Percentiles rank a stretch among this genome's conserved stretches.
These are phyloP conservation scores for Alca torda DNA, from an alignment of 2,797 vertebrate genomes.

Conservation along the genomic window DNA sequence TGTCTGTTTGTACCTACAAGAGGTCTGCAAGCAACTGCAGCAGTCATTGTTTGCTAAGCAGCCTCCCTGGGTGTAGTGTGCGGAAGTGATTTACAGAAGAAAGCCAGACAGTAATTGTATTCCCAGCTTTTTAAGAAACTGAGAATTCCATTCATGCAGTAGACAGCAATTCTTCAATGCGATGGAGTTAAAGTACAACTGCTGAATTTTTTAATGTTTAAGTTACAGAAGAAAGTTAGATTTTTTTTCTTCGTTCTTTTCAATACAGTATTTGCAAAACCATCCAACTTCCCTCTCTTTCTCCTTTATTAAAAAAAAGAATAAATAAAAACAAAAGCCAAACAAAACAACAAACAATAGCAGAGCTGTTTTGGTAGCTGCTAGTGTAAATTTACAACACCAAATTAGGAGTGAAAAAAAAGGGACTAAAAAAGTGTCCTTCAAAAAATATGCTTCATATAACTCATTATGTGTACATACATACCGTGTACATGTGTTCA, in stretches of 20 bases:
- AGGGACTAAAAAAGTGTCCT: background rate
- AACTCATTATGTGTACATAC: background rate
- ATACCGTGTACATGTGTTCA: fast-evolving
- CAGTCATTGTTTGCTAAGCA: background rate
- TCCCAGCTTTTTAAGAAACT: background rate
- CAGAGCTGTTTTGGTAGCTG: background rate
- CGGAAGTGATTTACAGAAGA: background rate
- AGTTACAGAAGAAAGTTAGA: background rate
- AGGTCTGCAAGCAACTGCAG: background rate
- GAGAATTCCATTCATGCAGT: background rate
- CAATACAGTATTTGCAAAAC: background rate
- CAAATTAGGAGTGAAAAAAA: background rate
- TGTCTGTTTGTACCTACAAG: background rate
- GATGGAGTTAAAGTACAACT: background rate
- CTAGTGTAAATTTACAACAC: background rate
- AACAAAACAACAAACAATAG: fast-evolving
- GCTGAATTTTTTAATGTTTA: background rate
- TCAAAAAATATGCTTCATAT: background rate
- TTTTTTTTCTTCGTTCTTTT: background rate
- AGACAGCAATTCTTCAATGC: background rate
- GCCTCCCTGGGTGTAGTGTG: background rate
- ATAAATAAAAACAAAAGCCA: background rate
- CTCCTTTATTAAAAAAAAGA: background rate
- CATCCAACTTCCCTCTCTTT: background rate
- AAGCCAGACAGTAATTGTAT: background rate